Conservation (phyloP, 2,113 vertebrate genomes). For the Natator depressus region DNA sequence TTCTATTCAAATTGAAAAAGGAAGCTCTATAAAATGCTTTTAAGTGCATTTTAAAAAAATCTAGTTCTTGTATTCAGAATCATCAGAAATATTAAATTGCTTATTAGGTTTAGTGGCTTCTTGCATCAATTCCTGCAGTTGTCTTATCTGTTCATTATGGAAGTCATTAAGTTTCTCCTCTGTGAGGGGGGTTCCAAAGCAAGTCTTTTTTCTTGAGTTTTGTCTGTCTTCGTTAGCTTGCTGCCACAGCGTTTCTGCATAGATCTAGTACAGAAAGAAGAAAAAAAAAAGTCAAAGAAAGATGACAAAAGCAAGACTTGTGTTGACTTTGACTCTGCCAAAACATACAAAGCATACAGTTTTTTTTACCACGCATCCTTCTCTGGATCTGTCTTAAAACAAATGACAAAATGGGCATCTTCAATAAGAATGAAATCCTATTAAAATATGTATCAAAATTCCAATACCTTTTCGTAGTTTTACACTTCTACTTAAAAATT, state of each 20-base stretch:
- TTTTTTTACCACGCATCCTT: not conserved
- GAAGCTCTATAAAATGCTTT: slow-evolving; percentile 4
- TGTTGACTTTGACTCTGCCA: not conserved
- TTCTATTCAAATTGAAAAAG: slow-evolving; percentile 15
- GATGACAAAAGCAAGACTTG: not conserved
- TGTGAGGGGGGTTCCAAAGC: slow-evolving; percentile 82
- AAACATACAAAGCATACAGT: accelerated
- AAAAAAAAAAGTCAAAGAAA: not conserved
- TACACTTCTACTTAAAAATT: not conserved
- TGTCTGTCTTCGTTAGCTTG: slow-evolving; percentile 81
- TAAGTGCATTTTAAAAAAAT: not conserved
- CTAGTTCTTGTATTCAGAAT: slow-evolving; percentile 57
- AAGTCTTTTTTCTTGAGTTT: slow-evolving; percentile 23
- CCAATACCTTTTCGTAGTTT: not conserved
- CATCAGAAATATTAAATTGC: slow-evolving; percentile 83
- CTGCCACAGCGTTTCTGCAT: slow-evolving; percentile 75
- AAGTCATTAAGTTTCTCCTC: slow-evolving; percentile 84
- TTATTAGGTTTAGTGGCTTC: slow-evolving; percentile 88
- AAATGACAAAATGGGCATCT: not conserved
- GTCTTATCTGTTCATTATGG: slow-evolving; percentile 89
- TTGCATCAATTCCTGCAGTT: slow-evolving; percentile 92
- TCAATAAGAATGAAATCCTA: not conserved
- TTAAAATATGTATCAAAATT: not conserved
- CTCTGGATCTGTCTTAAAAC: not conserved
- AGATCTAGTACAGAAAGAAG: slow-evolving; percentile 70